These are phyloP conservation scores for Antennarius striatus DNA, from an alignment of 2,113 vertebrate species.

Conservation along the genomic window DNA sequence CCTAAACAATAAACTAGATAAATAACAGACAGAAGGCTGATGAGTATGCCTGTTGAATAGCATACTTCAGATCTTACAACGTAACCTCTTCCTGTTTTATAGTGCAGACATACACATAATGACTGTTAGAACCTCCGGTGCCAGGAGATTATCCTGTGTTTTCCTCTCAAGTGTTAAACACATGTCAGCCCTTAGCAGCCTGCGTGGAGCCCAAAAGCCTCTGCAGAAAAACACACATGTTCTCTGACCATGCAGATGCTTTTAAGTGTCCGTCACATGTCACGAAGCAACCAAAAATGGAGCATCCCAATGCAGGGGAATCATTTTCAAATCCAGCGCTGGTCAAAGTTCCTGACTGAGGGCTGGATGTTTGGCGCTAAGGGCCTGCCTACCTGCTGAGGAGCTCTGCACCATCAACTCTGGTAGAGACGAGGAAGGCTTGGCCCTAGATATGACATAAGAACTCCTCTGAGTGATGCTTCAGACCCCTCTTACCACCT, in stretches of 20 bases:
- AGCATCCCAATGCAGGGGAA: conserved; percentile 20
- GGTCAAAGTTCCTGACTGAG: conserved; percentile 47
- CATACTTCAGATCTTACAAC: conserved; percentile 55
- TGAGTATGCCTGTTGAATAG: conserved; percentile 61
- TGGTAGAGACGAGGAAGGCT: conserved; percentile 53
- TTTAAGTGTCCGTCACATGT: conserved; percentile 13
- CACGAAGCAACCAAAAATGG: background rate
- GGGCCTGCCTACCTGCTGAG: conserved; percentile 41
- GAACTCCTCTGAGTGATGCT: conserved; percentile 55
- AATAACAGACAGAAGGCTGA: conserved; percentile 62
- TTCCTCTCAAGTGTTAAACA: conserved; percentile 45
- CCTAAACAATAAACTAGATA: conserved; percentile 21
- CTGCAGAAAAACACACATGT: conserved; percentile 8
- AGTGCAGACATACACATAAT: conserved; percentile 23
- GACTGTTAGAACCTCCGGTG: conserved; percentile 12
- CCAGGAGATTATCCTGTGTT: conserved; percentile 10
- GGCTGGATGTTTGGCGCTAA: conserved; percentile 14
- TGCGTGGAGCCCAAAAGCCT: conserved; percentile 13
- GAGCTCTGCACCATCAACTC: conserved; percentile 42
- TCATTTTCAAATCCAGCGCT: conserved; percentile 30
- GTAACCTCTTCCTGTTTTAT: conserved; percentile 51
- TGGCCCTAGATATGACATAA: conserved; percentile 62
- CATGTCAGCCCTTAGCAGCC: conserved; percentile 24
- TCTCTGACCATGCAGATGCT: conserved; percentile 1
- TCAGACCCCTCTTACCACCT: conserved; percentile 55